These are phyloP conservation scores for Pycnomerus fuliginosus DNA, from an alignment of 2,888 invertebrate species.

Conservation along the genomic window DNA sequence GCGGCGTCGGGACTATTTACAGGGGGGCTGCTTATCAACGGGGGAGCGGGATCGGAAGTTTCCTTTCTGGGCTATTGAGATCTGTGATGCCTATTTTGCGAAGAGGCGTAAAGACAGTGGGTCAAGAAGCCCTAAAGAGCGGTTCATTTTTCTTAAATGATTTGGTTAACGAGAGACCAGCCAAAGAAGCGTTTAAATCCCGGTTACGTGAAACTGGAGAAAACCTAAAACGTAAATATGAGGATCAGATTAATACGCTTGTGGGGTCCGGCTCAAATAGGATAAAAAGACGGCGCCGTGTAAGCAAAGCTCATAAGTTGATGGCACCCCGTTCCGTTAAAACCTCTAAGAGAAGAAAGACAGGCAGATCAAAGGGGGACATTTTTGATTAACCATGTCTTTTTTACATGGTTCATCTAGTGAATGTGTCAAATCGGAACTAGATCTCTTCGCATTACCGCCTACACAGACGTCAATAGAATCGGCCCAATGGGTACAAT, in stretches of 20 bases:
- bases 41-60: conserved; percentile 5
- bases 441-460: conserved; percentile 32
- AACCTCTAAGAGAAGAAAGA: conserved; percentile 1
- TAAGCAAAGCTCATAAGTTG: background rate
- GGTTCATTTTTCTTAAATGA: conserved; percentile 3
- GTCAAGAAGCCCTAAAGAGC: background rate
- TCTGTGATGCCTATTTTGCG: background rate
- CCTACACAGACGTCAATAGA: conserved; percentile 33
- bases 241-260: conserved; percentile 4
- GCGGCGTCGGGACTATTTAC: conserved; percentile 8
- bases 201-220: conserved; percentile 8
- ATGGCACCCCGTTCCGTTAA: background rate
- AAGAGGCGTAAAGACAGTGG: conserved; percentile 1
- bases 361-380: too few species aligned
- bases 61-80: background rate
- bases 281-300: conserved; percentile 7
- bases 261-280: conserved; percentile 2
- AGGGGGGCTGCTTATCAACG: conserved; percentile 4
- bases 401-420: conserved; percentile 27
- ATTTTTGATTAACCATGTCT: conserved; percentile 26
- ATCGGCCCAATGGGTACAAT: conserved; percentile 28
- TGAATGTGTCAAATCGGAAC: conserved; percentile 29
- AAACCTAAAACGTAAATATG: conserved; percentile 11
- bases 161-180: conserved; percentile 5
- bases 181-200: conserved; percentile 4